Percentiles rank a stretch among this genome's conserved stretches.
These are phyloP conservation scores for Brachypteracias leptosomus DNA, from an alignment of 2,113 vertebrate genomes.

Conservation along the genomic window DNA sequence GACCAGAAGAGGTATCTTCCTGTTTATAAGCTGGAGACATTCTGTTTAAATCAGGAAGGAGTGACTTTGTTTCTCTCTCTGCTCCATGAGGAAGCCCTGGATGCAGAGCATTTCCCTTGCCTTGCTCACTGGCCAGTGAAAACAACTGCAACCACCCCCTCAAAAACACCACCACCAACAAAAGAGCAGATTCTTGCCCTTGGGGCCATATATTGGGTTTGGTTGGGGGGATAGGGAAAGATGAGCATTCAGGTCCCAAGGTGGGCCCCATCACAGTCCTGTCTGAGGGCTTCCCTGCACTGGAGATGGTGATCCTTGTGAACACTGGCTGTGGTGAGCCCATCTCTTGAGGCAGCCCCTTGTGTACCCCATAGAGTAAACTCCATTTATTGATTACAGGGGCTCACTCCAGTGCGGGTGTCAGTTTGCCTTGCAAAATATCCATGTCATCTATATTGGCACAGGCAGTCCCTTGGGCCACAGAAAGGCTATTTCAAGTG, in stretches of 20 bases:
- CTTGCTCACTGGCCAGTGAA: not conserved
- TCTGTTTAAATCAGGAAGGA: not conserved
- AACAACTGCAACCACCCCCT: not conserved
- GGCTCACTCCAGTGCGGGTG: not conserved
- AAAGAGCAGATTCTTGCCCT: not conserved
- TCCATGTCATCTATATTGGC: not conserved
- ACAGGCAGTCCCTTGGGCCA: not conserved
- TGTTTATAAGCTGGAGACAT: not conserved
- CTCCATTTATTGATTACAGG: not conserved
- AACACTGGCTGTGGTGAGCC: not conserved
- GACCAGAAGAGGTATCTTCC: conserved; percentile 14
- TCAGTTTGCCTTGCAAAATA: not conserved
- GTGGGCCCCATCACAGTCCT: not conserved
- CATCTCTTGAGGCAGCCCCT: not conserved
- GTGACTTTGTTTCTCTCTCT: not conserved
- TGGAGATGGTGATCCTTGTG: too few species aligned
- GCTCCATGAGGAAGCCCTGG: not conserved
- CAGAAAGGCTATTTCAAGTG: not conserved
- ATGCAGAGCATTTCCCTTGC: not conserved
- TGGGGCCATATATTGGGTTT: not conserved
- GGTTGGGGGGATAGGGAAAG: not conserved
- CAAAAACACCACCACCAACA: too few species aligned
- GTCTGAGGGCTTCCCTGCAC: not conserved
- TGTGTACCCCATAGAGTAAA: not conserved
- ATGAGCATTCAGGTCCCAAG: not conserved